These are phyloP conservation scores for Empidonax traillii DNA, from an alignment of 2,113 vertebrate species.

Conservation along the genomic window DNA sequence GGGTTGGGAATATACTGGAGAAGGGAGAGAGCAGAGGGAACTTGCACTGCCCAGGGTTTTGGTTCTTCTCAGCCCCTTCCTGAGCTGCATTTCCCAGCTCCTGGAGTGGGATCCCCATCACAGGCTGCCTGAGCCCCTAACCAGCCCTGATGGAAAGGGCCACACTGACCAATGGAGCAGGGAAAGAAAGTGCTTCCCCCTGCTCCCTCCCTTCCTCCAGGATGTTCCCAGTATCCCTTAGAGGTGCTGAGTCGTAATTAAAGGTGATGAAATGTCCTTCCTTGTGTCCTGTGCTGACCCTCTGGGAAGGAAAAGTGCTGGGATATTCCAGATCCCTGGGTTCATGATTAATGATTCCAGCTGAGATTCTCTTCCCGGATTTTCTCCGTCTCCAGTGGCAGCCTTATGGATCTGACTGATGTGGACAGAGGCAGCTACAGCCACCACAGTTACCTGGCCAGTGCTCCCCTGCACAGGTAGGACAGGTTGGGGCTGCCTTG, in stretches of 20 bases:
- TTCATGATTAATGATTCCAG: not conserved
- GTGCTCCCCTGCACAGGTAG: constrained; percentile 57
- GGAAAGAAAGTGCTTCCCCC: not conserved
- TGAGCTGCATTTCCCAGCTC: not conserved
- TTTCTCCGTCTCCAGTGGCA: not conserved
- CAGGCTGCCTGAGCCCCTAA: not conserved
- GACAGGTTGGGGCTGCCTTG: not conserved
- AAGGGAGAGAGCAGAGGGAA: not conserved
- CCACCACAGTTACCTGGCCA: constrained; percentile 71
- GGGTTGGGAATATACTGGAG: not conserved
- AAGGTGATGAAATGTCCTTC: not conserved
- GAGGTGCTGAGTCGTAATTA: not conserved
- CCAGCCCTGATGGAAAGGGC: no score
- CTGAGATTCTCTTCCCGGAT: not conserved
- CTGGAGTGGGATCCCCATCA: not conserved
- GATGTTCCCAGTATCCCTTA: not conserved
- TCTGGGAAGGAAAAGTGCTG: not conserved
- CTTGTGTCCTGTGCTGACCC: not conserved
- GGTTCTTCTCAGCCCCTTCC: not conserved
- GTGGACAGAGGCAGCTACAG: constrained; percentile 55
- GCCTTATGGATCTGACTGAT: constrained; percentile 49
- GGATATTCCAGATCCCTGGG: not conserved
- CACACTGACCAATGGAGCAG: not conserved
- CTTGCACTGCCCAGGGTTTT: not conserved
- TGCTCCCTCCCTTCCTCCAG: not conserved